A percentile compares a stretch with the other conserved stretches of the same genome.
Conservation (phyloP, 2,888 invertebrate genomes). For the Hirtodrosophila duncani region DNA sequence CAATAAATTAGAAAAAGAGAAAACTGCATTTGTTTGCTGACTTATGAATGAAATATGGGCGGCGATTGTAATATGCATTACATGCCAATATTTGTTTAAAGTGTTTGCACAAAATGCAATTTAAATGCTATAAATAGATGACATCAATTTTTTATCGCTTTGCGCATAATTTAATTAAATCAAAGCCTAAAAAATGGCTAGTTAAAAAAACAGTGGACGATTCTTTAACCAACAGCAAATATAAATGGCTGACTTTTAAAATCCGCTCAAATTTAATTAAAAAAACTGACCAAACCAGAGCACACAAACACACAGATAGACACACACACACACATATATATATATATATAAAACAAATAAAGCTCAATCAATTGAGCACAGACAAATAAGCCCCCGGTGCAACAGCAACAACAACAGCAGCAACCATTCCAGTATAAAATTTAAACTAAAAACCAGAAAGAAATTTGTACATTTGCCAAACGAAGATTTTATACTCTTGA, state of each 20-base stretch:
- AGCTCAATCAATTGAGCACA: slow-evolving; percentile 66
- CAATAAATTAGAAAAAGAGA: neutral
- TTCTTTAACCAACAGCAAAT: slow-evolving; percentile 12
- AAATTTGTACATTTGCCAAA: slow-evolving; percentile 16
- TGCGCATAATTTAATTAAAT: slow-evolving; percentile 41
- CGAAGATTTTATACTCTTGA: neutral
- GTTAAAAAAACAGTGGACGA: slow-evolving; percentile 7
- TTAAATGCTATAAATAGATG: neutral
- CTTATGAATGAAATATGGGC: no score
- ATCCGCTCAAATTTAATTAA: slow-evolving; percentile 65
- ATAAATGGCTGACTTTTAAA: slow-evolving; percentile 56
- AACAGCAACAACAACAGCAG: slow-evolving; percentile 25
- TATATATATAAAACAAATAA: slow-evolving; percentile 36
- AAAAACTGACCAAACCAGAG: slow-evolving; percentile 45
- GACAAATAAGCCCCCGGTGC: slow-evolving; percentile 54
- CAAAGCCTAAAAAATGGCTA: slow-evolving; percentile 32
- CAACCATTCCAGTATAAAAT: neutral
- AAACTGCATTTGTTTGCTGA: no score
- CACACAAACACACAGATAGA: slow-evolving; percentile 12
- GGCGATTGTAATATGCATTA: no score
- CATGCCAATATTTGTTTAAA: neutral
- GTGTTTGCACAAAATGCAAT: neutral
- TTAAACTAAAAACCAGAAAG: slow-evolving; percentile 14
- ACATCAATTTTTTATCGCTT: slow-evolving; percentile 4
- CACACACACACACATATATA: slow-evolving; percentile 6